Evolutionary conservation across 2,797 vertebrate species (phyloP), one percentile per base, ranked within the genome.

Genomic region (Cirrhinus mrigala): DNA sequence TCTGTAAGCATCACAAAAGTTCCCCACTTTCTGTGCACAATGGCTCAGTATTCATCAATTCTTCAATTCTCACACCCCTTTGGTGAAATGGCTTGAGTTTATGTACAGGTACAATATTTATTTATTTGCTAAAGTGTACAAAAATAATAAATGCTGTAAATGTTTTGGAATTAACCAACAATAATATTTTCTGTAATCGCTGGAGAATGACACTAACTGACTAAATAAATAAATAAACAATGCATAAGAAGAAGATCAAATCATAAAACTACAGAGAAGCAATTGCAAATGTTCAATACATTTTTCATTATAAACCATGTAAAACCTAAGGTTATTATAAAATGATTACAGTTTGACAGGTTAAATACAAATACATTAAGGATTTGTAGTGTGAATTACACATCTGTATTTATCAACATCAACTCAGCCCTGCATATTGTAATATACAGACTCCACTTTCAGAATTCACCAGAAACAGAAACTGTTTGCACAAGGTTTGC

Each of bases 261-360:
- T 37, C 62, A 66, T 66, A 66, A 66, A 66, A 66, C 66, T 40
- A 69, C 33, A 69, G 66, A 69, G 66, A 40, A 69, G 33, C 66
- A 69, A 69, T 40, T 18, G 16, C 29, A 33, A 69, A 69, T 69
- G 66, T 60, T 60, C 58, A 60, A 20, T 40, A 69, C 0, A 6
- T 1, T 40, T 37, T 69, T 37, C 7, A 69, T 40, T 69, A 69
- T 20, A 69, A 69, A 69, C 29, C 18, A 69, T 40, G 66, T 69
- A 69, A 40, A 68, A 18, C 29, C 29, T 68, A 68, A 69, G 56
- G 10, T 24, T 60, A 24, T 60, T 60, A 60, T 60, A 60, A 66
- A 66, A 66, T 66, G 27, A 66, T 66, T 33, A 37, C 27, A 3
- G 12, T 64, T 29, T 64, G 24, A 29, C 14, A 29, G 62, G 27